Conservation (phyloP, 2,888 invertebrate genomes). For the Metalampra italica region DNA sequence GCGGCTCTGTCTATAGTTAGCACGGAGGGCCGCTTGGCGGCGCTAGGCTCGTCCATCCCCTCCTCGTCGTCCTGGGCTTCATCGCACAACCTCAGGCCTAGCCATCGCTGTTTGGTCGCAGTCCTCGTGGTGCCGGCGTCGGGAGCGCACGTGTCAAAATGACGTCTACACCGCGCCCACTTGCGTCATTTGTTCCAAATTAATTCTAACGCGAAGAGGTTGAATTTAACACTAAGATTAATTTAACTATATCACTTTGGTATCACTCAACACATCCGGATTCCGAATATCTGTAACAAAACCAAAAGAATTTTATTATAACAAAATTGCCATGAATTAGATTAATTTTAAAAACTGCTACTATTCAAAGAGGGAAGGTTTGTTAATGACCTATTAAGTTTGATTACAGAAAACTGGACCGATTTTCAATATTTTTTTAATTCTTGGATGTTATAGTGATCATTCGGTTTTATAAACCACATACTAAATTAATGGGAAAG, state of each 20-base stretch:
- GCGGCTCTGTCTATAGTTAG: constrained; percentile 94
- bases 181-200: background rate
- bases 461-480: too few relatives aligned
- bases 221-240: background rate
- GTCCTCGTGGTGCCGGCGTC: constrained; percentile 53
- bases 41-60: constrained; percentile 67
- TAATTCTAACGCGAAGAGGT: background rate
- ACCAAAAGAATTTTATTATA: background rate
- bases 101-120: constrained; percentile 69
- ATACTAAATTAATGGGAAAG: too few relatives aligned
- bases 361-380: too few relatives aligned
- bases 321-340: too few relatives aligned
- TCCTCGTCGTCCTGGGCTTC: constrained; percentile 58
- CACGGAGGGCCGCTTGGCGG: constrained; percentile 80
- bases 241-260: background rate
- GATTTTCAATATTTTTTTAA: too few relatives aligned
- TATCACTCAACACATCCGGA: background rate
- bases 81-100: constrained; percentile 77
- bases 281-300: constrained; percentile 1
- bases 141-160: constrained; percentile 23
- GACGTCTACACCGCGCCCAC: background rate
- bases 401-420: too few relatives aligned
- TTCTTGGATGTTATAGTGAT: too few relatives aligned
- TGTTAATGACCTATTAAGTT: too few relatives aligned
- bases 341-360: too few relatives aligned